A percentile compares a stretch with the other conserved stretches of the same genome.
These are phyloP conservation scores for Thunnus maccoyii DNA, from an alignment of 2,113 vertebrate species.

Conservation along the genomic window DNA sequence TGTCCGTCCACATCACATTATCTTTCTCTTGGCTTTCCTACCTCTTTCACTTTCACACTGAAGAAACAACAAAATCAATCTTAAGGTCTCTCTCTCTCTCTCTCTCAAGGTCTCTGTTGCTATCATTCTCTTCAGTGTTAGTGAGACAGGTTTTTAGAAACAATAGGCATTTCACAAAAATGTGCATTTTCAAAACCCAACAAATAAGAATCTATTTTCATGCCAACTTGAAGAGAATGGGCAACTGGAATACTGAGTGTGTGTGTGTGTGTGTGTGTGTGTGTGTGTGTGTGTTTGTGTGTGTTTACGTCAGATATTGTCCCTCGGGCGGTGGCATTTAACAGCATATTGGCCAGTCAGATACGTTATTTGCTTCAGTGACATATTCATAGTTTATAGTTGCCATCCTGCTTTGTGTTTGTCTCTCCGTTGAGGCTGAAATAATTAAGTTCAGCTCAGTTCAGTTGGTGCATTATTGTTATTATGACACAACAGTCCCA, in stretches of 20 bases:
- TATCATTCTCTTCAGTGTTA: constrained; percentile 20
- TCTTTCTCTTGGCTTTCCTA: constrained; percentile 48
- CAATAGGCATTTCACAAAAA: background rate
- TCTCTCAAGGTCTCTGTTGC: constrained; percentile 2
- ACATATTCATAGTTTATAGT: constrained; percentile 61
- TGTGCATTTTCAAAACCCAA: background rate
- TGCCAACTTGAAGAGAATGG: constrained; percentile 9
- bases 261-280: constrained; percentile 4
- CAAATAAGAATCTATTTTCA: constrained; percentile 8
- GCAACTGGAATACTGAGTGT: background rate
- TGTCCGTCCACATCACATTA: constrained; percentile 38
- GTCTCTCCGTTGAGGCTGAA: constrained; percentile 52
- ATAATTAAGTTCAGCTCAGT: constrained; percentile 64
- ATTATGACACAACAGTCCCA: constrained; percentile 35
- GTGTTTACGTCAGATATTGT: constrained; percentile 14
- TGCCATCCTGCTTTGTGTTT: constrained; percentile 52
- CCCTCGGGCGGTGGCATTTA: constrained; percentile 58
- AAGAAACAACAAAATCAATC: constrained; percentile 47
- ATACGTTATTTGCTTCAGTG: constrained; percentile 57
- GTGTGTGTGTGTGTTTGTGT: constrained; percentile 2
- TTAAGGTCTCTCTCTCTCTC: constrained; percentile 26
- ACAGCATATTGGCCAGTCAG: constrained; percentile 44
- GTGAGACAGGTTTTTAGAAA: background rate
- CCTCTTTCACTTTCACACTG: constrained; percentile 39
- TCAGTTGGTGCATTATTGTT: constrained; percentile 53